Percentiles rank a stretch among this genome's conserved stretches.
phyloP scores from a whole-genome alignment of 2,113 vertebrate species.

The Picathartes gymnocephalus region DNA sequence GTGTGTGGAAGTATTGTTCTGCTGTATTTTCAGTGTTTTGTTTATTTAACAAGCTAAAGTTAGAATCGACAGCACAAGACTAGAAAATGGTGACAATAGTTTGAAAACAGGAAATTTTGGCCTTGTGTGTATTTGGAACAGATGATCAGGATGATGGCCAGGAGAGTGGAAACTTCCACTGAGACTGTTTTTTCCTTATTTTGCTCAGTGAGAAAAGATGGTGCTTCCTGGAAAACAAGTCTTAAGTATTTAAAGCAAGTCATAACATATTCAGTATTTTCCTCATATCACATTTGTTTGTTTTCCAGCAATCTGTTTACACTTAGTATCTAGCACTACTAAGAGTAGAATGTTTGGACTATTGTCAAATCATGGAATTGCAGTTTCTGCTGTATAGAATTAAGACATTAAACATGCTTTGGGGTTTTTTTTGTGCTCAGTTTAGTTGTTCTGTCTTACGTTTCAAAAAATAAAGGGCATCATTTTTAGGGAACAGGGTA shows the following conservation, averaged over 20 bases:
- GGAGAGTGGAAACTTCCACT: slow-evolving; percentile 96
- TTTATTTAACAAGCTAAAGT: slow-evolving; percentile 86
- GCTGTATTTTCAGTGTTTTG: slow-evolving; percentile 67
- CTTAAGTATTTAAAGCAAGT: slow-evolving; percentile 66
- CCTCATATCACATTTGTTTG: slow-evolving; percentile 28
- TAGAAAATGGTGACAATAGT: slow-evolving; percentile 88
- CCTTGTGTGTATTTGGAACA: slow-evolving; percentile 89
- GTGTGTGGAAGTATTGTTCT: slow-evolving; percentile 35
- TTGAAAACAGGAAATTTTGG: slow-evolving; percentile 98
- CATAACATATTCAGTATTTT: slow-evolving; percentile 36
- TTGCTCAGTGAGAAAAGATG: slow-evolving; percentile 75
- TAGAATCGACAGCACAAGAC: slow-evolving; percentile 79
- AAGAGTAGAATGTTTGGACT: neutral
- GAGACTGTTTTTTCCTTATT: slow-evolving; percentile 86
- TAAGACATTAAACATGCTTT: neutral
- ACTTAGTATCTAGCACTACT: neutral
- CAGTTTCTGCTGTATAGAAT: neutral
- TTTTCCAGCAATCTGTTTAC: slow-evolving; percentile 42
- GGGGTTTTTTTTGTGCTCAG: neutral
- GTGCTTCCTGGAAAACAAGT: slow-evolving; percentile 87
- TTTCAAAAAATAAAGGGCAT: neutral
- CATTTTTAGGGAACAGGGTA: neutral
- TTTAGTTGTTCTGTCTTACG: neutral
- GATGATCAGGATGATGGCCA: slow-evolving; percentile 95
- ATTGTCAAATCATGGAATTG: neutral